phyloP scores from a whole-genome alignment of 2,113 vertebrate species.

The Tretioscincus oriximinensis region DNA sequence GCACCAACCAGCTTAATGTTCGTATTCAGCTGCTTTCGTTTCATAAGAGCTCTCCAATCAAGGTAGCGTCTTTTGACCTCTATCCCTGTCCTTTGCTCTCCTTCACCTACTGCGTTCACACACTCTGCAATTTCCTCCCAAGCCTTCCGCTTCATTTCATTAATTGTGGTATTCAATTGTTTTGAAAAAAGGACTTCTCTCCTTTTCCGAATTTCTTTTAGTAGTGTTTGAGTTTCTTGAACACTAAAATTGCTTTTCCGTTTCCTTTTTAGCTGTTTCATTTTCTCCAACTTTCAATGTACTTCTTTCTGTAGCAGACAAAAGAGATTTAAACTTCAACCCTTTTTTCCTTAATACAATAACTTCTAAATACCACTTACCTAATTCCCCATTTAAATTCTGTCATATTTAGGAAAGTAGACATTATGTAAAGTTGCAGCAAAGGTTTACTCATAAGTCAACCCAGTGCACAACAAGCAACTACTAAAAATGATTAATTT shows the following conservation, averaged over 20 bases:
- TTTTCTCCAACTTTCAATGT: conserved; percentile 72
- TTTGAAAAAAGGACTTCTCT: conserved; percentile 91
- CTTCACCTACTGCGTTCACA: conserved; percentile 90
- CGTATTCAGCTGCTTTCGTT: conserved; percentile 87
- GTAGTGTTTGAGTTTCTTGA: conserved; percentile 91
- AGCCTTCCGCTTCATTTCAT: conserved; percentile 91
- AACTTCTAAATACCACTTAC: conserved; percentile 50
- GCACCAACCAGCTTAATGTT: conserved; percentile 84
- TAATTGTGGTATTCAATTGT: conserved; percentile 94
- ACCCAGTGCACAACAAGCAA: background rate
- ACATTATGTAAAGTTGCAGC: conserved; percentile 19
- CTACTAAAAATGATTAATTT: too few species aligned
- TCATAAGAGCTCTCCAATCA: conserved; percentile 90
- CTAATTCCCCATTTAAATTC: conserved; percentile 43
- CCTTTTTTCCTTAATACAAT: background rate
- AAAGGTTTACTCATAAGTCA: too few species aligned
- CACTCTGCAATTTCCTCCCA: conserved; percentile 95
- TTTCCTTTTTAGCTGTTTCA: conserved; percentile 93
- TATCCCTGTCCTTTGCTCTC: conserved; percentile 87
- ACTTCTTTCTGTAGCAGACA: conserved; percentile 49
- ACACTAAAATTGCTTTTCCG: conserved; percentile 96
- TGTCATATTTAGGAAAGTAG: conserved; percentile 59
- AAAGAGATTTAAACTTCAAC: conserved; percentile 25
- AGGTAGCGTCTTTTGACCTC: conserved; percentile 92
- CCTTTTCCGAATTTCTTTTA: conserved; percentile 91